Conservation (phyloP, 2,113 vertebrate species). For the Zosterops lateralis region DNA sequence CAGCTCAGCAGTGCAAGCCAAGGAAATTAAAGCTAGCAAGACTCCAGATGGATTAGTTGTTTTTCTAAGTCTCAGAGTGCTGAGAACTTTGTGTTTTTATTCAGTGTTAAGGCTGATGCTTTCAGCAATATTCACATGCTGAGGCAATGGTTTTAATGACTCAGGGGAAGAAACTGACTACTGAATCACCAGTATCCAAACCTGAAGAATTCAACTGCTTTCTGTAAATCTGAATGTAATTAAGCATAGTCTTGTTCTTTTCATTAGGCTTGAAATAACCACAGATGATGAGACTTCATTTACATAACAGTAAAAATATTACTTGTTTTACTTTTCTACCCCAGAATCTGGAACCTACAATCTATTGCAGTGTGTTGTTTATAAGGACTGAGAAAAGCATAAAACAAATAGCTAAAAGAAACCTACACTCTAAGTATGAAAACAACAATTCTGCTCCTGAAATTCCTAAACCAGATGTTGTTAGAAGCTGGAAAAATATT, state of each 20-base stretch:
- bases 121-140: neutral
- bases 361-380: neutral
- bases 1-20: neutral
- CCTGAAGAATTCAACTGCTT: neutral
- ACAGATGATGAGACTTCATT: neutral
- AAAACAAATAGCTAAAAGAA: neutral
- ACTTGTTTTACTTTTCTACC: neutral
- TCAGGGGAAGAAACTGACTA: neutral
- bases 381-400: neutral
- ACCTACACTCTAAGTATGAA: neutral
- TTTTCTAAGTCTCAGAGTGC: neutral
- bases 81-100: neutral
- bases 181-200: neutral
- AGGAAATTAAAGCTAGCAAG: neutral
- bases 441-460: neutral
- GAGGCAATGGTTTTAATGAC: neutral
- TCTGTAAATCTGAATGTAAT: neutral
- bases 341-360: neutral
- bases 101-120: neutral
- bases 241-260: neutral
- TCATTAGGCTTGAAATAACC: neutral
- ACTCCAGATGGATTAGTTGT: neutral
- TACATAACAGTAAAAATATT: neutral
- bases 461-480: neutral
- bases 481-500: neutral